These are phyloP conservation scores for Dicycla oo DNA, from an alignment of 2,888 invertebrate species.

Conservation along the genomic window DNA sequence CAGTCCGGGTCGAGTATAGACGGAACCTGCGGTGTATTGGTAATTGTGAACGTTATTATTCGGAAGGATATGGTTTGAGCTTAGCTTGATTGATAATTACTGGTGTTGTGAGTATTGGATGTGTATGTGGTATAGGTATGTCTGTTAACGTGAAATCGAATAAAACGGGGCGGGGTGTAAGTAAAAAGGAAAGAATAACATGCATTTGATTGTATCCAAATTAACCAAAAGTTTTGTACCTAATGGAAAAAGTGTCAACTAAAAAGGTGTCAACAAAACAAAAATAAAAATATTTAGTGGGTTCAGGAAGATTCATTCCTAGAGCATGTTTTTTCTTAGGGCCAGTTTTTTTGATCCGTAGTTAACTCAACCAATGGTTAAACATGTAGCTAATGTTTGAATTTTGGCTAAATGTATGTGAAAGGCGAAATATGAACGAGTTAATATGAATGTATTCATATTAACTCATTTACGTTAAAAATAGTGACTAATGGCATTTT, in stretches of 20 bases:
- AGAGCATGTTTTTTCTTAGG: not conserved
- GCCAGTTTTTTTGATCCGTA: no score
- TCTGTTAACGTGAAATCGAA: not conserved
- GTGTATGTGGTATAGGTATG: not conserved
- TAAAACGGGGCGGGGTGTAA: not conserved
- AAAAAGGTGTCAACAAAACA: not conserved
- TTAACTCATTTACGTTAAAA: no score
- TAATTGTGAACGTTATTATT: conserved; percentile 48
- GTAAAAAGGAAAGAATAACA: not conserved
- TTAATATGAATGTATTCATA: no score
- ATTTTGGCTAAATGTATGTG: no score
- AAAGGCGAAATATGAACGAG: no score
- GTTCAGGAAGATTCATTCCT: not conserved
- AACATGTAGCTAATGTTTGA: no score
- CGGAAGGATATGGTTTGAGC: conserved; percentile 41
- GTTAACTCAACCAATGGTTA: no score
- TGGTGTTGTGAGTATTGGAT: not conserved
- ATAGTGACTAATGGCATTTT: no score
- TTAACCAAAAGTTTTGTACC: not conserved
- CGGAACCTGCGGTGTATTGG: conserved; percentile 35
- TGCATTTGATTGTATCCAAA: not conserved
- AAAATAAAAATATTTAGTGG: not conserved
- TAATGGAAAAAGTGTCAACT: not conserved
- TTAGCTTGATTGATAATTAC: conserved; percentile 21
- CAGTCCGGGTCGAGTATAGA: conserved; percentile 32